Base-by-base conservation (phyloP, 2,113 vertebrate genomes). In the Ahaetulla prasina region DNA sequence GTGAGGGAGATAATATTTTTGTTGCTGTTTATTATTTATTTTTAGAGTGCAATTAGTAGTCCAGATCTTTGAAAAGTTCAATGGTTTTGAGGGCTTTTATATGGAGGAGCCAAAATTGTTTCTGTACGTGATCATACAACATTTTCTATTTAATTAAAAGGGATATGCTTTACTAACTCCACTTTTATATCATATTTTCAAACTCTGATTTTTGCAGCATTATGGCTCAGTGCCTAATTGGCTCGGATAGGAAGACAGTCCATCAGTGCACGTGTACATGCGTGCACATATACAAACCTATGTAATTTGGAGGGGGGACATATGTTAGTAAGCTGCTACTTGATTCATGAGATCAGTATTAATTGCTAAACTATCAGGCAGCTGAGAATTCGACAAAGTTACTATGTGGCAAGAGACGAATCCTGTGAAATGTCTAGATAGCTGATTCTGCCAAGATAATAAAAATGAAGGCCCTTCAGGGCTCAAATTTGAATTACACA, bases 11-110 rank as follows among this genome's bases (percentile, higher is more conserved):
- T 91, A 91, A 49, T 93, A 91, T 93, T 93, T 93, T 92, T 91
- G 90, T 93, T 91, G 45, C 80, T 91, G 74, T 57, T 55, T 89
- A 25, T 91, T 93, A 93, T 91, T 93, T 93, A 91, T 93, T 93
- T 91, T 86, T 91, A 91, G 87, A 86, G 74, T 91, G 84, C 68
- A 27, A 89, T 53, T 92, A 91, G 87, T 91, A 93, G 53, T 54
- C 14, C 20, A 8, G 23, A 49, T 87, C 80, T 39, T 49, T 30
- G 7, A 91, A 74, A 93, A 89, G 80, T 91, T 93, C 35, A 60
- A 8, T 60, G 30, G 50, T 89, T 80, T 60, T 60, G 88, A 92
- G 80, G 88, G 54, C 88, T 92, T 85, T 91, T 88, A 45, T 88
- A 45, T 60, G 80, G 90, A 93, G 68, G 49, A 91, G 47, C 68